Percentiles rank a stretch among this genome's conserved stretches.
Conservation (phyloP, 1,140 invertebrate genomes). For the Olivierus martensii region DNA sequence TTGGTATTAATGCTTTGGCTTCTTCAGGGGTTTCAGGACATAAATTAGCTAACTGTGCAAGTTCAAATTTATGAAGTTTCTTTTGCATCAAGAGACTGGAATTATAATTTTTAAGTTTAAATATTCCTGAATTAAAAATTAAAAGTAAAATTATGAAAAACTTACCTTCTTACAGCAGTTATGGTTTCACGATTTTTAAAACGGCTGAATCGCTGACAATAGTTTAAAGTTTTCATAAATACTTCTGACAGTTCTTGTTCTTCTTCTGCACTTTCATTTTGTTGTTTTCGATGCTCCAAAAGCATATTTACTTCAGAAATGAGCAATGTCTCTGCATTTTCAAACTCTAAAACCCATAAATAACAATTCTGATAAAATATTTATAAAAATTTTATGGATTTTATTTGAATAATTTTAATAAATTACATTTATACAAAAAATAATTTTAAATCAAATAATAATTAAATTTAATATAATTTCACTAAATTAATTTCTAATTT, state of each 20-base stretch:
- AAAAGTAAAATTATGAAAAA: too few relatives aligned
- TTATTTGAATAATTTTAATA: too few relatives aligned
- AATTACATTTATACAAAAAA: too few relatives aligned
- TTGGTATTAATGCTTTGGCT: slow-evolving; percentile 87
- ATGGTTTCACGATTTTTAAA: slow-evolving; percentile 99
- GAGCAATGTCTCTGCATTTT: slow-evolving; percentile 92
- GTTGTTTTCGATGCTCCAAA: slow-evolving; percentile 88
- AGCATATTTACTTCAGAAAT: slow-evolving; percentile 98
- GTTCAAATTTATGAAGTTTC: slow-evolving; percentile 96
- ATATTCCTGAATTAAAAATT: too few relatives aligned
- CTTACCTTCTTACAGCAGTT: slow-evolving; percentile 54
- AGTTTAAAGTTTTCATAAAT: slow-evolving; percentile 94
- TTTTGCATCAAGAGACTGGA: slow-evolving; percentile 79
- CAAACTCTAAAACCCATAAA: slow-evolving; percentile 82
- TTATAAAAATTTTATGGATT: too few relatives aligned
- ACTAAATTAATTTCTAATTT: too few relatives aligned
- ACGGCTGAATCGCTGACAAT: slow-evolving; percentile 83
- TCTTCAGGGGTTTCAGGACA: slow-evolving; percentile 97
- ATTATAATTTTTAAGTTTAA: slow-evolving; percentile 26
- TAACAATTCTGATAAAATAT: too few relatives aligned
- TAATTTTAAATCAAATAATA: too few relatives aligned
- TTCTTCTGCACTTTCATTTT: slow-evolving; percentile 96
- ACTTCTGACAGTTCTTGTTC: slow-evolving; percentile 97
- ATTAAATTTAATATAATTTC: too few relatives aligned
- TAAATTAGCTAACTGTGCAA: slow-evolving; percentile 91